These are phyloP conservation scores for Novumbra hubbsi DNA, from an alignment of 2,797 vertebrate genomes.

Conservation along the genomic window DNA sequence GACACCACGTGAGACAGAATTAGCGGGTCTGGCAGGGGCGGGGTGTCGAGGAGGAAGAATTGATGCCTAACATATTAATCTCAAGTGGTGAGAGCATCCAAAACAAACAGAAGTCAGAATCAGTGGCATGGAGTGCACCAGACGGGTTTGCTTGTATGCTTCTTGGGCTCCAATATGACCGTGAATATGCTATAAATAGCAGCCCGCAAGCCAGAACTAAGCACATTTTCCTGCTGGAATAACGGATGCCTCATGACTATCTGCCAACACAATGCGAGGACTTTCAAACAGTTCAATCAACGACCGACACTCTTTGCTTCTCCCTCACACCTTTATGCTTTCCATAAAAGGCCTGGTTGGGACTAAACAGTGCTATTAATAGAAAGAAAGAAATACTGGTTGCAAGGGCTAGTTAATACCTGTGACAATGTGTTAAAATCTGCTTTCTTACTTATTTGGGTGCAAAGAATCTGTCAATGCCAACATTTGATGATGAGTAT, in stretches of 20 bases:
- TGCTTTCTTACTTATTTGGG: conserved; percentile 6
- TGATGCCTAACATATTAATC: background rate
- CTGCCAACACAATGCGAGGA: conserved; percentile 35
- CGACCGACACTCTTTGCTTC: conserved; percentile 16
- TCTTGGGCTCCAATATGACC: conserved; percentile 27
- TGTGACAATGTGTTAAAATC: background rate
- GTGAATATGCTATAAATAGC: conserved; percentile 53
- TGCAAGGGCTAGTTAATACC: background rate
- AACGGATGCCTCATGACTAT: conserved; percentile 28
- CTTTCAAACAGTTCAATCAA: background rate
- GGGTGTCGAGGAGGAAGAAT: no score
- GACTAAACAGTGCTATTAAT: conserved; percentile 4
- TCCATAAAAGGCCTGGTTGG: no score
- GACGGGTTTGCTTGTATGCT: conserved; percentile 38
- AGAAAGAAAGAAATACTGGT: background rate
- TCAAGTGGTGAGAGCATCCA: conserved; percentile 12
- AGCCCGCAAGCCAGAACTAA: conserved; percentile 17
- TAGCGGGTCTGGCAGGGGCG: background rate
- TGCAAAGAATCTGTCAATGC: background rate
- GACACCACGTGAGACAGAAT: background rate
- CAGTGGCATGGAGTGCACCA: conserved; percentile 24
- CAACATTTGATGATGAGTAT: conserved; percentile 2
- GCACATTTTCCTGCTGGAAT: conserved; percentile 40
- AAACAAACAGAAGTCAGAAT: conserved; percentile 26
- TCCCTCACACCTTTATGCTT: conserved; percentile 1